Base-by-base conservation (phyloP, 2,113 vertebrate species). In the Crypturellus undulatus region DNA sequence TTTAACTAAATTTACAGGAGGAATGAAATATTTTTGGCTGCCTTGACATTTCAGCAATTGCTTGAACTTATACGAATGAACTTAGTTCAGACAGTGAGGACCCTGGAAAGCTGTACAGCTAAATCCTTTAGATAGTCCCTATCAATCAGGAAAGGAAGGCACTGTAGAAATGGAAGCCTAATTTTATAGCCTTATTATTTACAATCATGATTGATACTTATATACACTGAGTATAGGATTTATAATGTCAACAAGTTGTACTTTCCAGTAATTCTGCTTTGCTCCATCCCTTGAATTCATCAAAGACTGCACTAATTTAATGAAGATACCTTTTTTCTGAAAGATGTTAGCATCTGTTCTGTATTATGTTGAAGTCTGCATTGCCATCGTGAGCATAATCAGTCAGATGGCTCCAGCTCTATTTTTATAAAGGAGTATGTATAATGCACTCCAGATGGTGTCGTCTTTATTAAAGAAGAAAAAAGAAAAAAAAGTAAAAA, bases 381-480 rank as follows among this genome's bases (percentile, higher is more conserved):
- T 88, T 91, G 72, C 93, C 87, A 73, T 88, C 94, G 21, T 82
- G 94, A 97, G 96, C 95, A 92, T 93, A 96, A 97, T 96, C 91
- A 38, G 92, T 95, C 90, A 22, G 92, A 93, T 93, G 95, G 91
- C 92, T 96, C 92, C 92, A 77, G 93, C 77, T 91, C 79, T 93
- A 64, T 96, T 96, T 97, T 97, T 97, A 88, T 90, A 71, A 95
- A 93, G 88, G 72, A 94, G 42, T 47, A 91, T 93, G 72, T 65
- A n/a, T 97, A 96, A 98, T 97, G 81, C 54, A 45, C 71, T 96
- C 97, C 97, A 98, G 97, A 98, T 98, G 97, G 89, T 94, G 84
- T 90, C 82, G 87, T 89, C 72, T 92, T 72, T 94, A 85, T 81
- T 77, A 80, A 84, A 78, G 71, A 68, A 94, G 78, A 82, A 56